These are phyloP conservation scores for Eulemur albifrons DNA, from an alignment of 2,797 vertebrate species.

Conservation along the genomic window DNA sequence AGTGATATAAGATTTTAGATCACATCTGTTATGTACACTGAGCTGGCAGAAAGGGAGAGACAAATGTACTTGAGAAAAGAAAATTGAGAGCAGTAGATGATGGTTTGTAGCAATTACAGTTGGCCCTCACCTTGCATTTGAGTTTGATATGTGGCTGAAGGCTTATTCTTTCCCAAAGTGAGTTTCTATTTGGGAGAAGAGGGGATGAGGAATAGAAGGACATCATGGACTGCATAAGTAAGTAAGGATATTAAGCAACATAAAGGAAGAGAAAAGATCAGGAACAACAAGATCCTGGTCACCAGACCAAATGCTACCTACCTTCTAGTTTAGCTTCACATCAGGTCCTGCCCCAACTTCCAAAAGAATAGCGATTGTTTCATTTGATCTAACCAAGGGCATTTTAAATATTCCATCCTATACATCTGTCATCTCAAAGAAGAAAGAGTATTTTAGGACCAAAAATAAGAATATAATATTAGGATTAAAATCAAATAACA, in stretches of 20 bases:
- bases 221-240: not conserved
- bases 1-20: not conserved
- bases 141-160: not conserved
- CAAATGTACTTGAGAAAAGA: not conserved
- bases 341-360: not conserved
- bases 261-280: not conserved
- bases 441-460: not conserved
- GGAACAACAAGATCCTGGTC: not conserved
- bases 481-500: not conserved
- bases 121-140: not conserved
- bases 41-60: not conserved
- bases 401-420: not conserved
- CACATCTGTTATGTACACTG: not conserved
- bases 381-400: not conserved
- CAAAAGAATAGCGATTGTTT: not conserved
- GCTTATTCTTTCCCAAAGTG: not conserved
- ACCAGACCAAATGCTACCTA: not conserved
- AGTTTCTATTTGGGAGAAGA: not conserved
- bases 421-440: not conserved
- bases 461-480: not conserved
- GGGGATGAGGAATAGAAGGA: not conserved
- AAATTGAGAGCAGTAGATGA: not conserved
- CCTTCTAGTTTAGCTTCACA: not conserved
- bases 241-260: not conserved
- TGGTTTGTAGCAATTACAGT: not conserved